A percentile compares a stretch with the other conserved stretches of the same genome.
phyloP scores from a whole-genome alignment of 2,888 invertebrate genomes.

The Stictocephala bisonia region DNA sequence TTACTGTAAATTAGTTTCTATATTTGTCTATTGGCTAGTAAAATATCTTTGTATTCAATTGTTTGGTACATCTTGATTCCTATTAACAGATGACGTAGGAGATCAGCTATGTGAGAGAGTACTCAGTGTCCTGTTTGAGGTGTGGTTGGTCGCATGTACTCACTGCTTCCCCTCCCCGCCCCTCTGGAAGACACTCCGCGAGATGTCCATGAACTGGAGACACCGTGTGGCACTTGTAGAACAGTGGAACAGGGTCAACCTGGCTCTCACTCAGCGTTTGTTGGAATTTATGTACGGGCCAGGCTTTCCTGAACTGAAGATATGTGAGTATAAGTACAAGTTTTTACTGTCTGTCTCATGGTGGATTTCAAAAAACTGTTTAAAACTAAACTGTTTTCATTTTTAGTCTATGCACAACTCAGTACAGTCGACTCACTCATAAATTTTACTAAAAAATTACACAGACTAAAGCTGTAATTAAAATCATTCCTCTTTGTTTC shows the following conservation, averaged over 20 bases:
- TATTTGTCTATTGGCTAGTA: no score
- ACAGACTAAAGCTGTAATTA: no score
- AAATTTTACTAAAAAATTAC: no score
- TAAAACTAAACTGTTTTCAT: no score
- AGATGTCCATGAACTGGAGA: constrained; percentile 93
- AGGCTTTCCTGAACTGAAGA: constrained; percentile 81
- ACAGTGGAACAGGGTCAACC: constrained; percentile 95
- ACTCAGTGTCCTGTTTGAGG: constrained; percentile 91
- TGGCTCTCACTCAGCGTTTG: constrained; percentile 86
- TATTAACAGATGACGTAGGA: constrained; percentile 91
- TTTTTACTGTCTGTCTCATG: no score
- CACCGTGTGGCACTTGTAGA: constrained; percentile 93
- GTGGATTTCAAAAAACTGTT: no score
- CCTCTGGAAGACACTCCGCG: constrained; percentile 93
- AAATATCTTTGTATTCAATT: no score
- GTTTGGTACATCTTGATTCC: no score
- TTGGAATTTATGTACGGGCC: constrained; percentile 91
- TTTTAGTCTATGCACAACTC: no score
- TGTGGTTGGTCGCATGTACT: constrained; percentile 79
- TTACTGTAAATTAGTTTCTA: no score
- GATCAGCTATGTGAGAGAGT: constrained; percentile 95
- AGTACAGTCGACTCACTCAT: no score
- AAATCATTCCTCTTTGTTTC: no score
- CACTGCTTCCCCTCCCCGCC: constrained; percentile 94
- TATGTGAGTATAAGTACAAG: constrained; percentile 73